Conservation (phyloP, 2,113 vertebrate genomes). For the Lontra canadensis region DNA sequence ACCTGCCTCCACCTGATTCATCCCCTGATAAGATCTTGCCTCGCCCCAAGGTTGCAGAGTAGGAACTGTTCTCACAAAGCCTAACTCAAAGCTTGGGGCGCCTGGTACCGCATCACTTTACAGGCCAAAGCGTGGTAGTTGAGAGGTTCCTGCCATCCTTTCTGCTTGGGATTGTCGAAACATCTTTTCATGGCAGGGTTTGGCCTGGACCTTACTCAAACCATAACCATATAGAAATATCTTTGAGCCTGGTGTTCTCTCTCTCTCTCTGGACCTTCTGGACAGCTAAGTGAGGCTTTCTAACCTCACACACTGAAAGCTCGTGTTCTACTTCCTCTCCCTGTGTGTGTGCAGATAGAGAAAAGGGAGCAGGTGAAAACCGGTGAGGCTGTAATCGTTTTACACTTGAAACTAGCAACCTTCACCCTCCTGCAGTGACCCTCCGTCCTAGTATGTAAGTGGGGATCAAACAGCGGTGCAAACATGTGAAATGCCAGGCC, state of each 20-base stretch:
- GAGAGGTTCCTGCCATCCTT: background rate
- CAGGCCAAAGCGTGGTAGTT: background rate
- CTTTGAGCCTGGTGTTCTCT: background rate
- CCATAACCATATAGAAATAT: background rate
- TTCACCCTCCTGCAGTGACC: background rate
- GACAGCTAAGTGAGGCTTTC: background rate
- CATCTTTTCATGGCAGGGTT: background rate
- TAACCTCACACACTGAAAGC: background rate
- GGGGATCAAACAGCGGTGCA: background rate
- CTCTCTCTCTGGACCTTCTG: background rate
- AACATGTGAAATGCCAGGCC: background rate
- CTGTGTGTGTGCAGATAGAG: background rate
- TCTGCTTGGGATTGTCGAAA: background rate
- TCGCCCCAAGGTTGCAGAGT: background rate
- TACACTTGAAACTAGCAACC: background rate
- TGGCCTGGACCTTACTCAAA: background rate
- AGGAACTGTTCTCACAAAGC: constrained; percentile 46
- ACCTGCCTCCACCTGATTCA: constrained; percentile 4
- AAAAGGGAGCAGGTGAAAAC: background rate
- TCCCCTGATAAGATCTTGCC: constrained; percentile 50
- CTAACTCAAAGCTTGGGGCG: constrained; percentile 24
- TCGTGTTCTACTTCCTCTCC: background rate
- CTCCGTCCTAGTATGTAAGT: background rate
- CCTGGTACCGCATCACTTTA: constrained; percentile 17
- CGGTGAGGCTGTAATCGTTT: background rate